phyloP scores from a whole-genome alignment of 2,888 invertebrate genomes.

The Maniola hyperantus region DNA sequence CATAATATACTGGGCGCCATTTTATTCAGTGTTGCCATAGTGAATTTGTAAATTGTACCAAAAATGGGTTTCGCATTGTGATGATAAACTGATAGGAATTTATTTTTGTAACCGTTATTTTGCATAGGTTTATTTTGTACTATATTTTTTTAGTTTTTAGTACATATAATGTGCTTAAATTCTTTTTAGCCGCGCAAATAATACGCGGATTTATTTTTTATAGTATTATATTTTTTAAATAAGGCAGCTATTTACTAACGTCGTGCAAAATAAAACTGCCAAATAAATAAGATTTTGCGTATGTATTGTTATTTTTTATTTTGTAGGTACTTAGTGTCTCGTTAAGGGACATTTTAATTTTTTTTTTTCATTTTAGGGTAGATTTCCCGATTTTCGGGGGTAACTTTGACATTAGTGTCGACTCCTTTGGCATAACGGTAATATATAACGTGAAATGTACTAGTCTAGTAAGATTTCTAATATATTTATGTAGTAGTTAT shows the following conservation, averaged over 20 bases:
- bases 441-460: constrained; percentile 39
- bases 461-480: constrained; percentile 44
- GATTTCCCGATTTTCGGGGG: constrained; percentile 41
- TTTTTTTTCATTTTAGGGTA: constrained; percentile 43
- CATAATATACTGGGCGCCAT: neutral
- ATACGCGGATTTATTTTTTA: constrained; percentile 48
- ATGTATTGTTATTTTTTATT: constrained; percentile 45
- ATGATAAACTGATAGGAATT: constrained; percentile 54
- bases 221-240: constrained; percentile 48
- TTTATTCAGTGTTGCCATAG: constrained; percentile 1
- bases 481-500: constrained; percentile 47
- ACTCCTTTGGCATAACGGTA: constrained; percentile 43
- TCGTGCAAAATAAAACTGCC: constrained; percentile 49
- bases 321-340: constrained; percentile 53
- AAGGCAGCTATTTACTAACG: constrained; percentile 51
- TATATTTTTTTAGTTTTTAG: constrained; percentile 55
- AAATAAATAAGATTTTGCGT: constrained; percentile 47
- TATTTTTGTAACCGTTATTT: constrained; percentile 72
- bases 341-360: constrained; percentile 33
- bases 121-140: constrained; percentile 68
- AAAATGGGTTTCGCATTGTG: constrained; percentile 57
- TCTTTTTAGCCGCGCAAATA: constrained; percentile 37
- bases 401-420: constrained; percentile 42
- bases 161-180: constrained; percentile 60
- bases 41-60: constrained; percentile 42